Evolutionary conservation across 2,113 vertebrate species (phyloP).

Genomic region (Erinaceus europaeus): DNA sequence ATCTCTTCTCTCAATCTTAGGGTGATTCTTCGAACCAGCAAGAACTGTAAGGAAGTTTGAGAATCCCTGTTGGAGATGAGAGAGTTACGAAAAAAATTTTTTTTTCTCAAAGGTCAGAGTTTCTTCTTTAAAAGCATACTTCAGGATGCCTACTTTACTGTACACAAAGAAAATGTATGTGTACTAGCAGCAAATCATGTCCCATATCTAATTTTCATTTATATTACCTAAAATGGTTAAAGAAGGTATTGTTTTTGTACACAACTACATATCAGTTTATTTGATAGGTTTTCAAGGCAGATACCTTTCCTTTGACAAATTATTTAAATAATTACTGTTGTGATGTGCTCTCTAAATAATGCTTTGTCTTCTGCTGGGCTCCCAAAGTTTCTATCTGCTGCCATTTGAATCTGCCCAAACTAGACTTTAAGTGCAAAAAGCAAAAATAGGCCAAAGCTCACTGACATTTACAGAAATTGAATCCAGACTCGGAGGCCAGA

Average conservation of each 20-base stretch:
- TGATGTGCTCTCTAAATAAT: constrained; percentile 23
- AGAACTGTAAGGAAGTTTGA: constrained; percentile 10
- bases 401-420: constrained; percentile 26
- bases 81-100: constrained; percentile 39
- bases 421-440: constrained; percentile 38
- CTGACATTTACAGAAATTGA: constrained; percentile 40
- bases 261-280: constrained; percentile 16
- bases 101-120: not conserved
- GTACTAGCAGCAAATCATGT: not conserved
- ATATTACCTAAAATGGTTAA: constrained; percentile 1
- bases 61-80: not conserved
- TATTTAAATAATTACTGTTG: constrained; percentile 42
- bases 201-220: constrained; percentile 47
- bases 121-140: constrained; percentile 43
- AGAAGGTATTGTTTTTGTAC: constrained; percentile 48
- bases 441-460: constrained; percentile 34
- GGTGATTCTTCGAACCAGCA: constrained; percentile 33
- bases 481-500: constrained; percentile 9
- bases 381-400: constrained; percentile 32
- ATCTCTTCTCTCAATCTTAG: constrained; percentile 28
- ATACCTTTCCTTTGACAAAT: constrained; percentile 39
- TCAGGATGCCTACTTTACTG: constrained; percentile 27
- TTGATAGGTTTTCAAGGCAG: constrained; percentile 24
- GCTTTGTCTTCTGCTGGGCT: constrained; percentile 24
- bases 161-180: constrained; percentile 32